Percentiles rank a stretch among this genome's conserved stretches.
Evolutionary conservation across 2,113 vertebrate genomes (phyloP).

Genomic region (Burhinus oedicnemus): DNA sequence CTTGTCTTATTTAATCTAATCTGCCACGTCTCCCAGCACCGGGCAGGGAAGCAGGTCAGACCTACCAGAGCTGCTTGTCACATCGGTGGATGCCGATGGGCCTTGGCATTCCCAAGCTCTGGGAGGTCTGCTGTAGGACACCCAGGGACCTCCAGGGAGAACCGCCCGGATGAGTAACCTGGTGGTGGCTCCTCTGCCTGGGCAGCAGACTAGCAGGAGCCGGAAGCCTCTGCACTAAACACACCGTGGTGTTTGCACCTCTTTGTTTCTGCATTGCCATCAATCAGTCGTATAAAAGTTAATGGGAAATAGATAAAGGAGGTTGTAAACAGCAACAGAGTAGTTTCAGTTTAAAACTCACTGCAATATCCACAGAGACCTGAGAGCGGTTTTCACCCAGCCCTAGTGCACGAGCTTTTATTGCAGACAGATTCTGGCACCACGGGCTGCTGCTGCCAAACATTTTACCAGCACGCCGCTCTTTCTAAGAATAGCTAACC

Average conservation of each 20-base stretch:
- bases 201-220: not conserved
- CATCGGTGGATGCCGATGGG: rapidly evolving
- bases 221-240: not conserved
- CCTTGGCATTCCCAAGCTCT: not conserved
- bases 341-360: not conserved
- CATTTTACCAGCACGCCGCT: not conserved
- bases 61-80: not conserved
- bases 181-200: not conserved
- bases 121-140: not conserved
- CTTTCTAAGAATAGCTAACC: not conserved
- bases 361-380: not conserved
- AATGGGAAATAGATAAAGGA: not conserved
- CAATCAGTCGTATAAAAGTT: not conserved
- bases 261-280: not conserved
- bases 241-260: not conserved
- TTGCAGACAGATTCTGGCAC: not conserved
- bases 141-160: not conserved
- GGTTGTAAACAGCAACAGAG: not conserved
- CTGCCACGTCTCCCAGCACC: not conserved
- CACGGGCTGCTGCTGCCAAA: not conserved
- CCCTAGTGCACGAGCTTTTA: not conserved
- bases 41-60: not conserved
- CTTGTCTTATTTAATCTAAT: not conserved
- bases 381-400: not conserved
- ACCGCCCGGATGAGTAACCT: rapidly evolving